Conservation (phyloP, 2,888 invertebrate genomes). For the Meteorus cinctellus region DNA sequence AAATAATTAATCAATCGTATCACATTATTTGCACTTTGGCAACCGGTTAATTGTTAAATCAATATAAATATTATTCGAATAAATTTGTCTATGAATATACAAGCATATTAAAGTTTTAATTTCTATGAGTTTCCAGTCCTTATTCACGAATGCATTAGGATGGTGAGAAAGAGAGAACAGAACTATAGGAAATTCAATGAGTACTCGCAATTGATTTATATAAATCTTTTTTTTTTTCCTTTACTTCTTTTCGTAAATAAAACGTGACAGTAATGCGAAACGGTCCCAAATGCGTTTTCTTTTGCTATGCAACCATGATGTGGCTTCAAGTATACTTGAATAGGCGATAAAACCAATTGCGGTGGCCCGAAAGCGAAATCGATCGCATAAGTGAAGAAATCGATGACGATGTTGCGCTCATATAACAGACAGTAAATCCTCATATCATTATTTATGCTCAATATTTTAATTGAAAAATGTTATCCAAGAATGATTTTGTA, state of each 20-base stretch:
- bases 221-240: background rate
- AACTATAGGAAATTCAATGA: background rate
- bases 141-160: too few relatives aligned
- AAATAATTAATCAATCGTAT: background rate
- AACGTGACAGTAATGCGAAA: conserved; percentile 40
- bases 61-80: too few relatives aligned
- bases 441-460: background rate
- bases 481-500: background rate
- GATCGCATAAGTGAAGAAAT: conserved; percentile 4
- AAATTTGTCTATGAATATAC: background rate
- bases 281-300: conserved; percentile 33
- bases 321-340: conserved; percentile 9
- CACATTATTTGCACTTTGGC: too few relatives aligned
- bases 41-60: too few relatives aligned
- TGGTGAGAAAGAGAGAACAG: background rate
- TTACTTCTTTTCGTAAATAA: conserved; percentile 11
- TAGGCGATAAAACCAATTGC: conserved; percentile 20
- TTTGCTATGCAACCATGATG: background rate
- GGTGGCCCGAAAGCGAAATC: background rate
- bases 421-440: too few relatives aligned
- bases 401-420: background rate
- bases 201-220: background rate
- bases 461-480: background rate
- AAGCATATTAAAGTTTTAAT: too few relatives aligned
- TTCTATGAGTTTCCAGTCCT: too few relatives aligned